A percentile compares a stretch with the other conserved stretches of the same genome.
Evolutionary conservation across 2,797 vertebrate genomes (phyloP).

Genomic region (Peromyscus nudipes): DNA sequence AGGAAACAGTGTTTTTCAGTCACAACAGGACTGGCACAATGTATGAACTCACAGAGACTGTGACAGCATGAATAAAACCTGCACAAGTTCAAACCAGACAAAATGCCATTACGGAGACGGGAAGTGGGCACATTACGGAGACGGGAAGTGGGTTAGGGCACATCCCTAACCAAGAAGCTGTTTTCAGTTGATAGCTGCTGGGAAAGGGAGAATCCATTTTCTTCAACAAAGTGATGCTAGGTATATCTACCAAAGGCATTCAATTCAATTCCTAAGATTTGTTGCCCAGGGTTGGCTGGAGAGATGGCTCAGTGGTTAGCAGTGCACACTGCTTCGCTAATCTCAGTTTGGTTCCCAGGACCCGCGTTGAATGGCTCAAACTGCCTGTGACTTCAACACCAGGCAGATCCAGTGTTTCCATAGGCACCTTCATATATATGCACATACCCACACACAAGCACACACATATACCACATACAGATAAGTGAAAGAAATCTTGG

Average conservation of each 20-base stretch:
- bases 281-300: not conserved
- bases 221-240: too few species aligned
- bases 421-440: not conserved
- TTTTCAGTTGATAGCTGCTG: not conserved
- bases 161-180: not conserved
- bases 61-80: not conserved
- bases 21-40: not conserved
- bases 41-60: not conserved
- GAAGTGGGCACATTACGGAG: not conserved
- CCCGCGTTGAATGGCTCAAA: not conserved
- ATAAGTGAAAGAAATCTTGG: not conserved
- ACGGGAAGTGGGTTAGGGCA: too few species aligned
- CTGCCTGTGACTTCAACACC: not conserved
- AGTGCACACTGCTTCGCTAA: not conserved
- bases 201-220: not conserved
- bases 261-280: constrained; percentile 20
- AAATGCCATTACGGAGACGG: not conserved
- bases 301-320: too few species aligned
- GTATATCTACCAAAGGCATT: not conserved
- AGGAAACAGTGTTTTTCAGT: not conserved
- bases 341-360: not conserved
- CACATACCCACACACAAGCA: not conserved
- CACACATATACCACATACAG: not conserved
- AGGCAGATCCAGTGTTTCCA: too few species aligned
- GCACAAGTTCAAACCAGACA: not conserved